Base-by-base conservation (phyloP, 2,888 invertebrate genomes). In the Tuberolachnus salignus region DNA sequence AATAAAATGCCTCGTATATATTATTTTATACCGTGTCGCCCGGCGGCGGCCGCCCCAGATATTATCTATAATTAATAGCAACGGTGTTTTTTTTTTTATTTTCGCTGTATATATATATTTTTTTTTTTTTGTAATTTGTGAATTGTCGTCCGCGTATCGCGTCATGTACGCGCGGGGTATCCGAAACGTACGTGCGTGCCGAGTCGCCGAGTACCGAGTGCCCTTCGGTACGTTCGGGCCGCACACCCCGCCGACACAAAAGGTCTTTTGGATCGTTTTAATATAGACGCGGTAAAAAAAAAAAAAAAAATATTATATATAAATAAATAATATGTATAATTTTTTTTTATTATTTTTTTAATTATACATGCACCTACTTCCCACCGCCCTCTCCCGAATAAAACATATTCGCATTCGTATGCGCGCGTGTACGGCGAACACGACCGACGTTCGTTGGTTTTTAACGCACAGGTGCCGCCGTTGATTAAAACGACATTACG, bases 51-150 rank as follows among this genome's bases (percentile, higher is more conserved):
- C 34, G 19, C 16, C 44, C 9, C 44, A 71, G 71, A 71, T 71
- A 46, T 69, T 46, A 71, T 71, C 71, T 71, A 23, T 71, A 71
- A 71, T 59, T 71, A 71, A 71, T 59, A 71, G 46, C 71, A 46
- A 71, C 71, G 71, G 23, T 23, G 69, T 34, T 23, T 53, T 42
- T 53, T 34, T 69, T 53, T 9, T 21, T 64, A 13, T 64, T 21
- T 21, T 57, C 23, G 2, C 8, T 34, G 51, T 42, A n/a, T n/a
- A n/a, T 19, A 19, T 67, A 6, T 19, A 11, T 64, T 44, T n/a
- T 46, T 34, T 26, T 53, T 34, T 14, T 19, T 67, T 69, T 19
- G 53, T 9, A 19, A 21, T 53, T 53, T 53, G n/a, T 14, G 21
- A 53, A 69, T 55, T 53, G 34, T 53, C 55, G 16, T 16, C 11